Base-by-base conservation (phyloP, 2,888 invertebrate genomes). In the Zelleria hepariella region DNA sequence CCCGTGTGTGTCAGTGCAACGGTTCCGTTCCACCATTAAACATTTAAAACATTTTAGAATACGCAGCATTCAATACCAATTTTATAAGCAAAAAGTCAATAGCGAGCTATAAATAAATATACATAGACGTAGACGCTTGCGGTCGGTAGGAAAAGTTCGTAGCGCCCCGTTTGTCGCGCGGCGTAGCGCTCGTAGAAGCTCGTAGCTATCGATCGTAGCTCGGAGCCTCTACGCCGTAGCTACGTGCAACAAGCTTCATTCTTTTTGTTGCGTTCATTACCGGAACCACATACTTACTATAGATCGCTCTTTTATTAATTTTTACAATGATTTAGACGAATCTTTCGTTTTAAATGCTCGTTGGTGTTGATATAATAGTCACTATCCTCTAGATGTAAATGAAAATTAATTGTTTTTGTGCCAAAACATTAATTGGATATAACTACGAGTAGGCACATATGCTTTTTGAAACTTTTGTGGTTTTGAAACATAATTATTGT, bases 191-290 rank as follows among this genome's bases (percentile, higher is more conserved):
- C 32, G 53, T 53, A 51, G n/a, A n/a, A n/a, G 51, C 51, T 51
- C 70, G 67, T 68, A 69, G 52, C 67, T 85, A 87, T 87, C 79
- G 87, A 87, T 86, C 86, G 86, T 51, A 59, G 62, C 62, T 68
- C 68, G 77, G 70, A 71, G 72, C 72, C 51, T 73, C 79, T 80
- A 80, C 81, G 77, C 62, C 80, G 78, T 77, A 75, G 80, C 78
- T 79, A 78, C 80, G 76, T 65, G 70, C 75, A 71, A 68, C 68
- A 73, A 68, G 71, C 66, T 71, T 71, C 71, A 70, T 67, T 70
- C 72, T 74, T 77, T 80, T 79, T 74, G 55, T 72, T 77, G 76
- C 62, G 59, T 59, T 61, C 56, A 61, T 60, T 57, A 53, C 32
- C n/a, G 27, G 15, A 3, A 15, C 8, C 5, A 6, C 48, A 48